Percentiles rank a stretch among this genome's conserved stretches.
These are phyloP conservation scores for Zosterops pallidus DNA, from an alignment of 2,113 vertebrate species.

Conservation along the genomic window DNA sequence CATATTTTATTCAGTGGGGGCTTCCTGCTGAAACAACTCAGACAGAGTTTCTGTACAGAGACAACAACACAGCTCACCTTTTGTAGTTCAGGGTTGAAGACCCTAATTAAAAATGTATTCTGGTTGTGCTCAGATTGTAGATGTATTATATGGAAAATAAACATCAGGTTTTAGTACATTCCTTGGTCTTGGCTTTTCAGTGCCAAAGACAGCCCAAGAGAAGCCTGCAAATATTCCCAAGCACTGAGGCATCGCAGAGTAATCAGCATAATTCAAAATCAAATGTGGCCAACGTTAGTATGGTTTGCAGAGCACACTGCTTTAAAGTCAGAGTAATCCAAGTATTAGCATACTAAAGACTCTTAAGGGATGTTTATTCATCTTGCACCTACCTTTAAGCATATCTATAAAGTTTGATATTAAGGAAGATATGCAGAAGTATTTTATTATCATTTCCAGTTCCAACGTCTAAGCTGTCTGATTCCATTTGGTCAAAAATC, in stretches of 20 bases:
- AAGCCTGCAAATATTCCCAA: not conserved
- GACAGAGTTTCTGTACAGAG: not conserved
- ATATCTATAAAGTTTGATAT: constrained; percentile 10
- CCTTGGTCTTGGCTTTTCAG: not conserved
- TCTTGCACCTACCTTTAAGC: constrained; percentile 11
- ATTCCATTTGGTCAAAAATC: constrained; percentile 20
- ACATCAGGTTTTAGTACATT: not conserved
- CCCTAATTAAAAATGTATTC: not conserved
- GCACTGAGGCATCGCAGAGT: not conserved
- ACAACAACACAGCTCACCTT: accelerated
- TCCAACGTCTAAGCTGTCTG: constrained; percentile 14
- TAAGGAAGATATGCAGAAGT: constrained; percentile 22
- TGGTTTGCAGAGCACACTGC: not conserved
- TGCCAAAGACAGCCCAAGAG: not conserved
- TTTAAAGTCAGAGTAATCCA: constrained; percentile 26
- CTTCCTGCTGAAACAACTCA: not conserved
- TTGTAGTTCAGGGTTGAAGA: not conserved
- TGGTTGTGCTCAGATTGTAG: not conserved
- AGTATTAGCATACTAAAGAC: not conserved
- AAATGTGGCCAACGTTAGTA: not conserved
- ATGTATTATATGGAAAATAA: not conserved
- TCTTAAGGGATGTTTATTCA: constrained; percentile 21
- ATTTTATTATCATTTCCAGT: constrained; percentile 53
- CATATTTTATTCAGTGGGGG: not conserved
- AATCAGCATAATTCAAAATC: not conserved